These are phyloP conservation scores for Xiphorhynchus erythropygius DNA, from an alignment of 2,797 vertebrate genomes.

Conservation along the genomic window DNA sequence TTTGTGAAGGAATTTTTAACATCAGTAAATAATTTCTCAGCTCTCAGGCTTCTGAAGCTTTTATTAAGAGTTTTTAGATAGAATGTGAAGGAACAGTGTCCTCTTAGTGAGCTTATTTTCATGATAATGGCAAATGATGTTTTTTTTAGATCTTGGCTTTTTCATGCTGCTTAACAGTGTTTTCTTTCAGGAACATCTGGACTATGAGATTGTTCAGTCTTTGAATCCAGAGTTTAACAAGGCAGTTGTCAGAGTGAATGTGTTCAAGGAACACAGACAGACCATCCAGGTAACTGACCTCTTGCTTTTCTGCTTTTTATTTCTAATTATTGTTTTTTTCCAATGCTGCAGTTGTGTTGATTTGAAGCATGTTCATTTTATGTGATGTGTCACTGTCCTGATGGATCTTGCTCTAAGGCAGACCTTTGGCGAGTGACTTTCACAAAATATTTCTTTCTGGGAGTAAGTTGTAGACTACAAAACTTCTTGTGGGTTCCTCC, in stretches of 20 bases:
- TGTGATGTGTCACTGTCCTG: background rate
- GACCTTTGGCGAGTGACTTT: background rate
- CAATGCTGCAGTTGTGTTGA: background rate
- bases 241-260: conserved; percentile 94
- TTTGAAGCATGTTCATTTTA: background rate
- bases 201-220: conserved; percentile 98
- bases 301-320: background rate
- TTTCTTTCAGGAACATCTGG: conserved; percentile 88
- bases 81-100: background rate
- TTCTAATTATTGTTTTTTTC: background rate
- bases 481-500: background rate
- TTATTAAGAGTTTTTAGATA: background rate
- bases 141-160: background rate
- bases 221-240: conserved; percentile 98
- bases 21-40: background rate
- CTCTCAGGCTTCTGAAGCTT: background rate
- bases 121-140: background rate
- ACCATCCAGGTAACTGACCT: conserved; percentile 89
- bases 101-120: background rate
- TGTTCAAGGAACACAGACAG: conserved; percentile 97
- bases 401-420: background rate
- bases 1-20: background rate
- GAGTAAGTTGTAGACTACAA: background rate
- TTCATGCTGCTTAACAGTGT: background rate
- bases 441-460: background rate